Evolutionary conservation across 1,140 invertebrate species (phyloP).

Genomic region (Pachypsylla venusta): DNA sequence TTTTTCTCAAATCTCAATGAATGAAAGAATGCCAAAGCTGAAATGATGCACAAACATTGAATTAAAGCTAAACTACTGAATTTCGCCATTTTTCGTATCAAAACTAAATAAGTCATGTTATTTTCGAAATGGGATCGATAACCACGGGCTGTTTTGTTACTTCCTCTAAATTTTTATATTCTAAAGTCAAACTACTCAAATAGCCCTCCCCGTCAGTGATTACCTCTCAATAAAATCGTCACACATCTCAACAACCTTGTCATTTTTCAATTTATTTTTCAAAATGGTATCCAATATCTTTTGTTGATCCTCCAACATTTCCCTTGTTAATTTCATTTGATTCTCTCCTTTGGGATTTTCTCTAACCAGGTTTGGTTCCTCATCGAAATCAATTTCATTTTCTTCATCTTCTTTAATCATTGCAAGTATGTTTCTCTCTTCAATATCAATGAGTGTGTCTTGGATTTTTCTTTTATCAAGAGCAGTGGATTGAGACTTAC

Average conservation of each 20-base stretch:
- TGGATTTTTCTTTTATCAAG: slow-evolving; percentile 7
- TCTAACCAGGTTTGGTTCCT: neutral
- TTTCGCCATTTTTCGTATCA: no score
- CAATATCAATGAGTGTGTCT: neutral
- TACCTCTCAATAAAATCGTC: no score
- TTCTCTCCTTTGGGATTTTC: slow-evolving; percentile 13
- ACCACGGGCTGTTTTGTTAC: no score
- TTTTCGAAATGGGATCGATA: no score
- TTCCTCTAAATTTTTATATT: no score
- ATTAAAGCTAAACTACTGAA: no score
- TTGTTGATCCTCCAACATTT: slow-evolving; percentile 15
- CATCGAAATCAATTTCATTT: slow-evolving; percentile 16
- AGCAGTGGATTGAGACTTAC: slow-evolving; percentile 24
- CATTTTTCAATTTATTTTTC: slow-evolving; percentile 13
- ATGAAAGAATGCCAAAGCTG: no score
- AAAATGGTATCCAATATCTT: slow-evolving; percentile 19
- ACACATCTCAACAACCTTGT: neutral
- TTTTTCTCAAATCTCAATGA: no score
- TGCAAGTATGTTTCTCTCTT: slow-evolving; percentile 22
- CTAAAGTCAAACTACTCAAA: no score
- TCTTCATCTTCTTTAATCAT: slow-evolving; percentile 11
- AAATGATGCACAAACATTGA: no score
- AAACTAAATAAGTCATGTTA: no score
- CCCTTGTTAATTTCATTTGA: slow-evolving; percentile 3
- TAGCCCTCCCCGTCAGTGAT: no score